Conservation (phyloP, 1,140 invertebrate species). For the Capitella teleta region DNA sequence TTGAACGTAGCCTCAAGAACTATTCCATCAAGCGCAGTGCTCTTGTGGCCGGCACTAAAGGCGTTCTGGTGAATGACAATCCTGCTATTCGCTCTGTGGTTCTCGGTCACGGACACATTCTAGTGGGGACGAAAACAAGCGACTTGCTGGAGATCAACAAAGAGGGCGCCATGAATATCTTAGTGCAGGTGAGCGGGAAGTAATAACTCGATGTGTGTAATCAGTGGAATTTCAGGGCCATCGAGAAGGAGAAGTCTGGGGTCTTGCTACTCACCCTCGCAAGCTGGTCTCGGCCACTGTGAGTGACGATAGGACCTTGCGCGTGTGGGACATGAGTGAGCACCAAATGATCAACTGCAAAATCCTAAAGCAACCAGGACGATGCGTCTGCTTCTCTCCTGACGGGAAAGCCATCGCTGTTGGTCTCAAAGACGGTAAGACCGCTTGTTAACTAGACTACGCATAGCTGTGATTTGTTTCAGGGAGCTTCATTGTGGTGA, state of each 20-base stretch:
- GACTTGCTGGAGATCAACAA: constrained; percentile 41
- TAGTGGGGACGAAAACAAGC: constrained; percentile 38
- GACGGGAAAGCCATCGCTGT: constrained; percentile 39
- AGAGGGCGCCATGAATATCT: constrained; percentile 32
- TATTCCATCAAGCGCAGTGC: constrained; percentile 32
- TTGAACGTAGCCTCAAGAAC: constrained; percentile 36
- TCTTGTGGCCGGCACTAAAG: constrained; percentile 23
- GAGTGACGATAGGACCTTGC: constrained; percentile 39
- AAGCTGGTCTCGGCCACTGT: constrained; percentile 33
- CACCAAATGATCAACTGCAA: constrained; percentile 34
- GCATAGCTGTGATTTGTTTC: not conserved
- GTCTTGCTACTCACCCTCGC: constrained; percentile 33
- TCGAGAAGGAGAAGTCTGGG: constrained; percentile 41
- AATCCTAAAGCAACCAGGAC: constrained; percentile 29
- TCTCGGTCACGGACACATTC: constrained; percentile 37
- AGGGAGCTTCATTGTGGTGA: constrained; percentile 40
- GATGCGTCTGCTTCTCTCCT: constrained; percentile 34
- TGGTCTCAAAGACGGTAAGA: constrained; percentile 38
- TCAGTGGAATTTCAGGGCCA: constrained; percentile 27
- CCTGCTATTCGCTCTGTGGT: constrained; percentile 37
- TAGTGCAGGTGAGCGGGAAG: constrained; percentile 27
- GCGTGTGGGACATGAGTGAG: constrained; percentile 32
- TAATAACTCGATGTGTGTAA: not conserved
- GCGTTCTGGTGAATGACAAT: constrained; percentile 26
- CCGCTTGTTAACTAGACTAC: not conserved